These are phyloP conservation scores for Pitta sordida DNA, from an alignment of 2,113 vertebrate species.

Conservation along the genomic window DNA sequence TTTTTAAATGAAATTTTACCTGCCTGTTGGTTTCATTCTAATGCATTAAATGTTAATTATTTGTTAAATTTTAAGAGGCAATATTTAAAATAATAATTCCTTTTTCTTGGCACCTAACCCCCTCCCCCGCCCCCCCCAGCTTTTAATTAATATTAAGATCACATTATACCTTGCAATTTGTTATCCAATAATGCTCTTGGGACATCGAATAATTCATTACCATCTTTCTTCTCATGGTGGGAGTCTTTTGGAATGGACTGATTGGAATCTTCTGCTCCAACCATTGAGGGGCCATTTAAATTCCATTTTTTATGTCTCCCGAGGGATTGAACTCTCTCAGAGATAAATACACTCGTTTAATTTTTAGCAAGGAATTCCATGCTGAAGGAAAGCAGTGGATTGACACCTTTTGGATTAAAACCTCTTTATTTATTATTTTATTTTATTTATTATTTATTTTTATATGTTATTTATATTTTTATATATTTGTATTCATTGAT, in stretches of 20 bases:
- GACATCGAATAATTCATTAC: background rate
- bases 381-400: background rate
- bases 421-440: too few relatives aligned
- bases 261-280: slow-evolving; percentile 10
- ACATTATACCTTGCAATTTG: background rate
- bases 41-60: background rate
- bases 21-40: background rate
- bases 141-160: background rate
- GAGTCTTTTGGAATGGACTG: background rate
- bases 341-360: background rate
- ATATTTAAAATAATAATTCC: background rate
- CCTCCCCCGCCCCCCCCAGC: too few relatives aligned
- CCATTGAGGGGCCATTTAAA: slow-evolving; percentile 35
- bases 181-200: background rate
- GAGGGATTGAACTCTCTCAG: background rate
- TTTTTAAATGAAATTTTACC: background rate
- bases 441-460: too few relatives aligned
- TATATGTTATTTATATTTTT: too few relatives aligned
- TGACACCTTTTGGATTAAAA: background rate
- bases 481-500: too few relatives aligned
- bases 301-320: slow-evolving; percentile 23
- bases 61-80: background rate
- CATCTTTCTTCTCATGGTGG: background rate
- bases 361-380: background rate
- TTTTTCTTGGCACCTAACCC: background rate